Evolutionary conservation across 2,113 vertebrate genomes (phyloP).

Genomic region (Cyanoramphus novaezelandiae): DNA sequence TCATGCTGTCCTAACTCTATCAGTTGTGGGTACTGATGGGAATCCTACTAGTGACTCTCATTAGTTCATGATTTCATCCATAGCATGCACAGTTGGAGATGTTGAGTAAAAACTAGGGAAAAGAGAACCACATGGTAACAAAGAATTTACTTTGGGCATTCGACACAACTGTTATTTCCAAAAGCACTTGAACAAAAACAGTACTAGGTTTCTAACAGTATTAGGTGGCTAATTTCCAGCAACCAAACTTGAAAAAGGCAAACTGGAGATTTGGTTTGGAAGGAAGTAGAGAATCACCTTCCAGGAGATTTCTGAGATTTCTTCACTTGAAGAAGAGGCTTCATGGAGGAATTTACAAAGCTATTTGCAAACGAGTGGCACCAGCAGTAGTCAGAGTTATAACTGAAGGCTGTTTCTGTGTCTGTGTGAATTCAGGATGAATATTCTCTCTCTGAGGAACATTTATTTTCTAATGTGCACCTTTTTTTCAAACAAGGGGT

Average conservation of each 20-base stretch:
- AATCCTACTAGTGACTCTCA: background rate
- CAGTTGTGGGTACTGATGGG: background rate
- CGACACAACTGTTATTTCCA: background rate
- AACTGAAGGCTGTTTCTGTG: background rate
- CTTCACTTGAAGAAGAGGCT: background rate
- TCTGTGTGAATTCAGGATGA: background rate
- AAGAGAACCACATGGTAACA: background rate
- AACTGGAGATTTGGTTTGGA: background rate
- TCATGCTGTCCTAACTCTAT: background rate
- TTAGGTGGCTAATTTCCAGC: background rate
- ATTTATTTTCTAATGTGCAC: background rate
- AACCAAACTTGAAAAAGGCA: background rate
- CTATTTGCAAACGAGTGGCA: background rate
- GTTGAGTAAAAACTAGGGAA: background rate
- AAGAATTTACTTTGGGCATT: background rate
- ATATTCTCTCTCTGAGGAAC: background rate
- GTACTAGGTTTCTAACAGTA: background rate
- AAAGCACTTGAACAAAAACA: background rate
- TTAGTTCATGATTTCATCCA: background rate
- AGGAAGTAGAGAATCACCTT: background rate
- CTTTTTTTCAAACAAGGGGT: constrained; percentile 6
- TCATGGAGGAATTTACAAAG: background rate
- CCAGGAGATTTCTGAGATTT: background rate
- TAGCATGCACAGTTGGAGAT: background rate
- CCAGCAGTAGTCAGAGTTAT: background rate